A percentile compares a stretch with the other conserved stretches of the same genome.
These are phyloP conservation scores for Tenthredo amoena DNA, from an alignment of 2,888 invertebrate species.

Conservation along the genomic window DNA sequence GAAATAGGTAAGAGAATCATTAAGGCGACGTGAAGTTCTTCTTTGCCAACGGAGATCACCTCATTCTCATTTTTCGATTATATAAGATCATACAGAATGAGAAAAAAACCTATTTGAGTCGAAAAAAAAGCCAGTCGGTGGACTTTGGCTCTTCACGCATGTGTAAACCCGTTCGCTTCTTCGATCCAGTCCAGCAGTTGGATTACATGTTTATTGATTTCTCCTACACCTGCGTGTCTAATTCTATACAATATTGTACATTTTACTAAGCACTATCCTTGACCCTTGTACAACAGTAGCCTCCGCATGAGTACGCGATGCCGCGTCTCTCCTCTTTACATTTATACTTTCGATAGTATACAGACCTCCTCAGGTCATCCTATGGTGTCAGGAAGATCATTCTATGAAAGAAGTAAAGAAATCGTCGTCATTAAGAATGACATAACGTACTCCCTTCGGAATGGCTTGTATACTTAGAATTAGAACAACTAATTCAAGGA, in stretches of 20 bases:
- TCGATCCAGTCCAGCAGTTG: not conserved
- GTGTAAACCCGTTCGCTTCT: not conserved
- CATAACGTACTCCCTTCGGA: not conserved
- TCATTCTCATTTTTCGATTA: not conserved
- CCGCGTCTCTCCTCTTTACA: not conserved
- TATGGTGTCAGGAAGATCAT: no score
- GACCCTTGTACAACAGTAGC: not conserved
- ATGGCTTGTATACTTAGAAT: not conserved
- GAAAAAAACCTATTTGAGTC: accelerated
- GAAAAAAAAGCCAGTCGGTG: not conserved
- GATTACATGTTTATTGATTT: not conserved
- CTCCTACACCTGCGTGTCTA: not conserved
- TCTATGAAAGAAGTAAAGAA: not conserved
- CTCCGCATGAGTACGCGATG: not conserved
- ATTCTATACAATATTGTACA: not conserved
- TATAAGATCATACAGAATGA: not conserved
- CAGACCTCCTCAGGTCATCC: no score
- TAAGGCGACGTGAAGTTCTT: not conserved
- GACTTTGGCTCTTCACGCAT: not conserved
- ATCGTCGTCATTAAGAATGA: not conserved
- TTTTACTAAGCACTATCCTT: not conserved
- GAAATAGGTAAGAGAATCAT: not conserved
- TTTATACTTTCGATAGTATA: not conserved
- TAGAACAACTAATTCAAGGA: not conserved
- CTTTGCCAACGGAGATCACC: not conserved